Evolutionary conservation across 2,888 invertebrate species (phyloP).

Genomic region (Oscheius sp.): DNA sequence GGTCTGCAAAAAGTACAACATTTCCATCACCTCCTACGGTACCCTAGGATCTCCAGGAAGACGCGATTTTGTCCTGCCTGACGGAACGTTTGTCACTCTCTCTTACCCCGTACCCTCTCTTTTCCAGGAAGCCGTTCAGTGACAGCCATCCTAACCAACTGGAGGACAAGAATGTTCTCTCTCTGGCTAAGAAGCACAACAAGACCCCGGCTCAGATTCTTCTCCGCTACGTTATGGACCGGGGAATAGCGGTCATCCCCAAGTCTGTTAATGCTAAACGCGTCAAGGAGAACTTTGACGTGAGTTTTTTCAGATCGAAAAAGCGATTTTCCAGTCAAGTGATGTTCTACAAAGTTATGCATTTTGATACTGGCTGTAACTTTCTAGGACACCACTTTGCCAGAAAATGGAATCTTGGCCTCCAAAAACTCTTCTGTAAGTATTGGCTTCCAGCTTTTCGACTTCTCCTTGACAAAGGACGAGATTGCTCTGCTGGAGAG

Average conservation of each 20-base stretch:
- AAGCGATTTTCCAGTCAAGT: too few relatives aligned
- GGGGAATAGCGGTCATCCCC: slow-evolving; percentile 44
- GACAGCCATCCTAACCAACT: slow-evolving; percentile 35
- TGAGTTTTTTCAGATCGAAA: not conserved
- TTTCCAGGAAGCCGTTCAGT: too few relatives aligned
- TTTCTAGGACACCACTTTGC: too few relatives aligned
- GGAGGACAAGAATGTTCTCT: slow-evolving; percentile 41
- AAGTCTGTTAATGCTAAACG: slow-evolving; percentile 35
- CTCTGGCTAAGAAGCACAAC: slow-evolving; percentile 38
- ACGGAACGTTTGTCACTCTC: slow-evolving; percentile 38
- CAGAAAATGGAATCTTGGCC: too few relatives aligned
- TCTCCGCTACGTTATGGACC: slow-evolving; percentile 20
- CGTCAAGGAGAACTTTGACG: slow-evolving; percentile 44
- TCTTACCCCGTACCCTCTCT: not conserved
- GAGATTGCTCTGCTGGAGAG: too few relatives aligned
- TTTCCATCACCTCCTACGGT: slow-evolving; percentile 75
- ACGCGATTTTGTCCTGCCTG: slow-evolving; percentile 54
- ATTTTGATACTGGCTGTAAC: too few relatives aligned
- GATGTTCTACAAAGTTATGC: too few relatives aligned
- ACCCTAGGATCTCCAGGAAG: slow-evolving; percentile 74
- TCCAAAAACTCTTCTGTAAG: too few relatives aligned
- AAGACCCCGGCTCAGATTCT: slow-evolving; percentile 45
- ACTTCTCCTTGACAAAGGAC: too few relatives aligned
- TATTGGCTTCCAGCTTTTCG: too few relatives aligned
- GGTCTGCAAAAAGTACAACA: slow-evolving; percentile 79